Evolutionary conservation across 1,140 invertebrate species (phyloP).

Genomic region (Drosophila ambigua): DNA sequence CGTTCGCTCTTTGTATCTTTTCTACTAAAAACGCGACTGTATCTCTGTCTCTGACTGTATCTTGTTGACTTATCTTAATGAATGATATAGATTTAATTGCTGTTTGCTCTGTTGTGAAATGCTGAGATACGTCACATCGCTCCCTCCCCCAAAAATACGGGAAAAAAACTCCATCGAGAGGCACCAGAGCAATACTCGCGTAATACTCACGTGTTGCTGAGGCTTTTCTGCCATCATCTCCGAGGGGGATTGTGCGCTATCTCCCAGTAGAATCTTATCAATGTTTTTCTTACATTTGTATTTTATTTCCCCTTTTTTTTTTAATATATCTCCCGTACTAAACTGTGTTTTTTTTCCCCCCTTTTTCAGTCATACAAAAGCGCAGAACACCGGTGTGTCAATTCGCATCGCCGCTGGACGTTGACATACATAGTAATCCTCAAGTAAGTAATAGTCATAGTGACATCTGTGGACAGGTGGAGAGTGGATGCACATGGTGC

Average conservation of each 20-base stretch:
- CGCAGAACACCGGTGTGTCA: conserved; percentile 95
- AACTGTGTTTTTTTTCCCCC: conserved; percentile 47
- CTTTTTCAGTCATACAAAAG: conserved; percentile 93
- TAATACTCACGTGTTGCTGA: conserved; percentile 28
- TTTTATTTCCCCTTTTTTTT: conserved; percentile 11
- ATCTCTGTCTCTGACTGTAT: too few relatives aligned
- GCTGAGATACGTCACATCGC: conserved; percentile 15
- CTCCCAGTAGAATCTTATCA: conserved; percentile 65
- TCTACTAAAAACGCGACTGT: too few relatives aligned
- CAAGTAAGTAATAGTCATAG: conserved; percentile 88
- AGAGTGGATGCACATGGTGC: neutral
- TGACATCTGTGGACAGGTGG: neutral
- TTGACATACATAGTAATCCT: conserved; percentile 97
- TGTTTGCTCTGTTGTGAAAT: conserved; percentile 19
- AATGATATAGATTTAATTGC: neutral
- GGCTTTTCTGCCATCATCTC: conserved; percentile 45
- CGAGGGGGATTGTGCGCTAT: conserved; percentile 31
- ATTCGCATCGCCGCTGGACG: conserved; percentile 97
- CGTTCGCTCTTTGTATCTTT: too few relatives aligned
- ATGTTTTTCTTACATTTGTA: conserved; percentile 10
- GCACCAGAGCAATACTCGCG: conserved; percentile 21
- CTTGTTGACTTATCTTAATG: too few relatives aligned
- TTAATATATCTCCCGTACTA: conserved; percentile 41
- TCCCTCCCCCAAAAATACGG: neutral
- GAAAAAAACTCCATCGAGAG: conserved; percentile 1